Evolutionary conservation across 2,888 invertebrate genomes (phyloP).

Genomic region (Geophilus truncorum): DNA sequence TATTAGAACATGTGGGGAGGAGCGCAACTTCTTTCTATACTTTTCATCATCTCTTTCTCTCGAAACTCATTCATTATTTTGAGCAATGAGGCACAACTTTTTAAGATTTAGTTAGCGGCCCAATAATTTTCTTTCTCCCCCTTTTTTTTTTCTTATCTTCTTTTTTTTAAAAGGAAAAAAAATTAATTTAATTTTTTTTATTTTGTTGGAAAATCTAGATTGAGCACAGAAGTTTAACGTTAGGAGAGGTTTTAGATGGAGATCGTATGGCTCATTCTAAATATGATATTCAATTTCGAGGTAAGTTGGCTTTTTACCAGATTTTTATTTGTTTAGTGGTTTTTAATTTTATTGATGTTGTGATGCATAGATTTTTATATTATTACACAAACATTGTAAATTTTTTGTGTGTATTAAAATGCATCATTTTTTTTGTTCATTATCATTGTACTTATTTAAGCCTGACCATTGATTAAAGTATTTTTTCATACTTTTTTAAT

Average conservation of each 20-base stretch:
- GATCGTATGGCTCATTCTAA: slow-evolving; percentile 54
- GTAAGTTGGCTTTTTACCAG: slow-evolving; percentile 41
- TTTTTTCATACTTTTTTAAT: too few species aligned
- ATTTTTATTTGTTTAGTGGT: too few species aligned
- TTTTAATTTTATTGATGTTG: too few species aligned
- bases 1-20: not conserved
- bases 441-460: too few species aligned
- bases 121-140: too few species aligned
- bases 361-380: too few species aligned
- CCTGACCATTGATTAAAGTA: too few species aligned
- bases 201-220: slow-evolving; percentile 45
- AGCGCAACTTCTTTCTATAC: not conserved
- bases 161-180: not conserved
- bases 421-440: too few species aligned
- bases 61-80: slow-evolving; percentile 2
- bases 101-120: not conserved
- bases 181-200: not conserved
- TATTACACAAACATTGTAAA: too few species aligned
- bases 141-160: too few species aligned
- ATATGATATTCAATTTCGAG: slow-evolving; percentile 51
- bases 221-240: slow-evolving; percentile 52
- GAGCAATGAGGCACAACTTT: slow-evolving; percentile 6
- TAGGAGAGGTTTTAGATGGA: slow-evolving; percentile 55
- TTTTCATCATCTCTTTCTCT: not conserved
- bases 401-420: too few species aligned